phyloP scores from a whole-genome alignment of 2,888 invertebrate species.

The Callosobruchus maculatus region DNA sequence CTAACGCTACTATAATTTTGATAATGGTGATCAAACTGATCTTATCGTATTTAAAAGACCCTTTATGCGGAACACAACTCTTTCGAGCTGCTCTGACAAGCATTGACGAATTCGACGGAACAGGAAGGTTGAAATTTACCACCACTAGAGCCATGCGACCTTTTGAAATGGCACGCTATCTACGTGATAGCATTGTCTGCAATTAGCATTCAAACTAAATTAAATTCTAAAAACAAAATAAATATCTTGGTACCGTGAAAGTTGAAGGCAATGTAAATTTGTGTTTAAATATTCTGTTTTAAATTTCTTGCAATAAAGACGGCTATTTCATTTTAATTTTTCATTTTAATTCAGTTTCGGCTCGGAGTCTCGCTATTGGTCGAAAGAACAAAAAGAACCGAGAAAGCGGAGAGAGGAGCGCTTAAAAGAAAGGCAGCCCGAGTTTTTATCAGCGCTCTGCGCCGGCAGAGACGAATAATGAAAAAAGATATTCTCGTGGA shows the following conservation, averaged over 20 bases:
- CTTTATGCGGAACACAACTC: too few species aligned
- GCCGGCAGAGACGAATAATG: background rate
- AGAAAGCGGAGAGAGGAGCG: background rate
- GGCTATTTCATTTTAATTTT: constrained; percentile 44
- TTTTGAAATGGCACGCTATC: background rate
- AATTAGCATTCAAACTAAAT: constrained; percentile 16
- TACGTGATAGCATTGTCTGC: constrained; percentile 6
- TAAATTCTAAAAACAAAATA: constrained; percentile 12
- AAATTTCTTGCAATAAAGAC: constrained; percentile 43
- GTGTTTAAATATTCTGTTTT: constrained; percentile 41
- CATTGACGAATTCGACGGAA: too few species aligned
- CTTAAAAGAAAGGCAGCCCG: constrained; percentile 26
- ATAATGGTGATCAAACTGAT: too few species aligned
- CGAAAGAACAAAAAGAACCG: constrained; percentile 10
- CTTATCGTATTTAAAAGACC: too few species aligned
- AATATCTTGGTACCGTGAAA: constrained; percentile 9
- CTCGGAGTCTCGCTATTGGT: constrained; percentile 23
- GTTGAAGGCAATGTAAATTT: constrained; percentile 32
- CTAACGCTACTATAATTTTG: too few species aligned
- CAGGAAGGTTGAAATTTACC: too few species aligned
- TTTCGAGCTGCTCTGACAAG: too few species aligned
- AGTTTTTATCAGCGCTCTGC: background rate
- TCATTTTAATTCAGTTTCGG: constrained; percentile 43
- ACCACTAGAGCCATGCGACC: too few species aligned
- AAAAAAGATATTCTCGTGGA: background rate